Evolutionary conservation across 92 coral and sea anemone genomes (phyloP).

Genomic region (Nematostella vectensis): DNA sequence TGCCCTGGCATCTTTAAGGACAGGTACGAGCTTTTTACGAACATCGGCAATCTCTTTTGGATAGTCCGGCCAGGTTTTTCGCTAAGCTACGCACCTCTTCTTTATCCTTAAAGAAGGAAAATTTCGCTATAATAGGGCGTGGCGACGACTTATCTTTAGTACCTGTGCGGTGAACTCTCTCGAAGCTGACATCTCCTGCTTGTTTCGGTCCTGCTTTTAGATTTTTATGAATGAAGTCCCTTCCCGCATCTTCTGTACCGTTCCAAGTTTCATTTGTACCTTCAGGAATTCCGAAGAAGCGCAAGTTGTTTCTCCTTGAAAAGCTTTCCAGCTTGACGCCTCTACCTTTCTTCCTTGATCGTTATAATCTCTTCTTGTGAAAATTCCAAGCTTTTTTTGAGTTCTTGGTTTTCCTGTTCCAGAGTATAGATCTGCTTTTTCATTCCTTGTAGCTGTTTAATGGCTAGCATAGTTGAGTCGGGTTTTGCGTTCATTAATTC

Average conservation of each 20-base stretch:
- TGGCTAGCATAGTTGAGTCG: too few relatives aligned
- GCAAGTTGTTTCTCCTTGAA: background rate
- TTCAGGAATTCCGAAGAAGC: background rate
- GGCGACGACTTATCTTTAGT: background rate
- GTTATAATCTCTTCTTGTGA: too few relatives aligned
- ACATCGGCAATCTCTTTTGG: conserved; percentile 3
- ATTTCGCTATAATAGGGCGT: background rate
- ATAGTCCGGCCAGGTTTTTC: conserved; percentile 2
- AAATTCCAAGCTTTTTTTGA: too few relatives aligned
- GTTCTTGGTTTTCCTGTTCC: too few relatives aligned
- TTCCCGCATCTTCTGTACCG: background rate
- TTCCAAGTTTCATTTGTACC: background rate
- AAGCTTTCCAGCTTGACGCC: too few relatives aligned
- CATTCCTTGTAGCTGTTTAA: too few relatives aligned
- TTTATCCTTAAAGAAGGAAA: conserved; percentile 9
- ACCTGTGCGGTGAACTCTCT: background rate
- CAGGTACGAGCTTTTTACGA: background rate
- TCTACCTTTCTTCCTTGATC: too few relatives aligned
- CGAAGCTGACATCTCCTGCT: background rate
- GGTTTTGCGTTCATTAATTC: too few relatives aligned
- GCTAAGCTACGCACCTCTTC: background rate
- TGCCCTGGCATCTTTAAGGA: background rate
- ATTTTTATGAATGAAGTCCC: background rate
- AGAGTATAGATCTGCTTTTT: too few relatives aligned
- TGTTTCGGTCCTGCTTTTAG: background rate